Evolutionary conservation across 2,797 vertebrate species (phyloP).

Genomic region (Scolopax rusticola): DNA sequence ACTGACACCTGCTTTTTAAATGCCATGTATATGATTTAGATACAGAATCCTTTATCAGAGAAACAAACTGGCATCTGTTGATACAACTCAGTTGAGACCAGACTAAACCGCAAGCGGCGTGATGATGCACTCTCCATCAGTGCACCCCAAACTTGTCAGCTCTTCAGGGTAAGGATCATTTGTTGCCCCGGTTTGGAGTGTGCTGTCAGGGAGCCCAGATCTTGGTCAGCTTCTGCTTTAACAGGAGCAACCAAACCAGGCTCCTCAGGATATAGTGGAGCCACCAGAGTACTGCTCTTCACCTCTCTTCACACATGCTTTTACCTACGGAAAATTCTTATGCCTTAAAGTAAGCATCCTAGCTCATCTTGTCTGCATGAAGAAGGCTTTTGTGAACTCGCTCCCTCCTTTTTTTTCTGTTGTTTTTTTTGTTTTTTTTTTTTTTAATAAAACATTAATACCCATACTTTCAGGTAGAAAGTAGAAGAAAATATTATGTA

Average conservation of each 20-base stretch:
- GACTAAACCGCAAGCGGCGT: accelerated
- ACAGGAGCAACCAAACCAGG: accelerated
- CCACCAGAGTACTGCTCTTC: background rate
- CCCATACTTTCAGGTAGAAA: background rate
- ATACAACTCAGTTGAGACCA: background rate
- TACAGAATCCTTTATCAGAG: too few species aligned
- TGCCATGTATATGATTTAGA: accelerated
- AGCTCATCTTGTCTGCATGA: background rate
- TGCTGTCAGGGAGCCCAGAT: accelerated
- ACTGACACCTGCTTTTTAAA: background rate
- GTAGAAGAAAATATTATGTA: background rate
- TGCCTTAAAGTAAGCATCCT: background rate
- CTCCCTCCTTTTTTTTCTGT: background rate
- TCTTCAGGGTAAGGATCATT: accelerated
- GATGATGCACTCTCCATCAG: accelerated
- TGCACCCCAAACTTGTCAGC: accelerated
- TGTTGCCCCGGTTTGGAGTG: background rate
- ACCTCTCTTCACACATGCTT: background rate
- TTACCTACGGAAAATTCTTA: background rate
- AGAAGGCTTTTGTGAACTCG: background rate
- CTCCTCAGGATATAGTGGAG: background rate
- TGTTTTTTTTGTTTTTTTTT: background rate
- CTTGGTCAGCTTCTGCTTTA: background rate
- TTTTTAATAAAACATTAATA: background rate
- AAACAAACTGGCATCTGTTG: background rate